Base-by-base conservation (phyloP, 2,888 invertebrate species). In the Lepidocyrtoides sp. region DNA sequence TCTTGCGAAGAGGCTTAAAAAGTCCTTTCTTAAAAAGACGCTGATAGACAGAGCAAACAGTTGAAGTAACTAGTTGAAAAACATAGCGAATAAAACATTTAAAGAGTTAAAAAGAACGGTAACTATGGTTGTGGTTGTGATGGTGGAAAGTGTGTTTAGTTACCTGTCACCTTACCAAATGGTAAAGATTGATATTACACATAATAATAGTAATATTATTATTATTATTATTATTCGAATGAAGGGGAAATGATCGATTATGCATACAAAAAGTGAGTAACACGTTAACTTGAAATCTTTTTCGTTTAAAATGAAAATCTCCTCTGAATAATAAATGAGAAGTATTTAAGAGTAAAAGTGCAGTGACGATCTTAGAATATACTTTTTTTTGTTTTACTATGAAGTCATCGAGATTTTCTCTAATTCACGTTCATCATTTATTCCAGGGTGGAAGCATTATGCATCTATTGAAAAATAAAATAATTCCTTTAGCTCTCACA, bases 201-300 rank as follows among this genome's bases (percentile, higher is more conserved):
- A n/a, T n/a, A n/a, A n/a, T n/a, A n/a, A n/a, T n/a, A n/a, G n/a
- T n/a, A n/a, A n/a, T n/a, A n/a, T n/a, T n/a, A n/a, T n/a, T n/a
- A n/a, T n/a, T n/a, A n/a, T n/a, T 77, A 86, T 77, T 66, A 26
- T 69, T 84, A 41, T 48, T 66, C 23, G 75, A 8, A 60, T 48
- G 44, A 20, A 20, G 10, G 32, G 32, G 29, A 51, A 29, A 41
- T 89, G 82, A 89, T 89, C 82, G 89, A 89, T 89, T 89, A 89
- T 82, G 79, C 88, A 79, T 48, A 69, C 69, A 63, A 63, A 3
- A 26, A 32, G 8, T 48, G 26, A n/a, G 32, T 26, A 84, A 23
- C 26, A 32, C n/a, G n/a, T 69, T 36, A 32, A 36, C 17, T 36
- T 1, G 17, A 20, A 36, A 36, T 69, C 17, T 69, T 32, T 29